Base-by-base conservation (phyloP, 2,113 vertebrate species). In the Egretta garzetta region DNA sequence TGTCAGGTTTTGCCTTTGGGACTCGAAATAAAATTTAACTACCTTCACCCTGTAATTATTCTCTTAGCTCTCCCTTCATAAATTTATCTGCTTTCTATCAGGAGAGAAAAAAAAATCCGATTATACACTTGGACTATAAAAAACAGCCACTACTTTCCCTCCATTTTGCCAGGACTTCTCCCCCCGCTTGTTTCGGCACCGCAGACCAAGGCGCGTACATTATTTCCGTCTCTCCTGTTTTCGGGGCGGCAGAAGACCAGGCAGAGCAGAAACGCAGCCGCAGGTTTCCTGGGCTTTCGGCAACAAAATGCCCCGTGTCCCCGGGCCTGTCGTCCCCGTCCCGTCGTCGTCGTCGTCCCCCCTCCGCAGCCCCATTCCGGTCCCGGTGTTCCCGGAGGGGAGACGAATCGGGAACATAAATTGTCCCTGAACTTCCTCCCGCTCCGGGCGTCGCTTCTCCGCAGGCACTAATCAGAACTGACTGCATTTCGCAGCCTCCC, bases 21-120 rank as follows among this genome's bases (percentile, higher is more conserved):
- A 98, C 96, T 97, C 92, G 97, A 98, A 98, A 98, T 98, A 98
- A 98, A 98, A 98, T 98, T 98, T 98, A 98, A 98, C 98, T 98
- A 96, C 98, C 97, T 98, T 98, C 97, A 98, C 98, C 97, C 98
- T 98, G 97, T 98, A 98, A 98, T 98, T 98, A 98, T 98, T 98
- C 98, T 98, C 97, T 98, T 98, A 98, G 98, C 97, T 98, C 96
- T 96, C 98, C 98, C 98, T 98, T 98, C 98, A 97, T 98, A 98
- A 98, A 98, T 98, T 98, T 98, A 98, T 98, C 98, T 98, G 98
- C 96, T 98, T 98, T 98, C 97, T 98, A 97, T 98, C 97, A 97
- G 97, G 93, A 88, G 88, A 88, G 86, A 67, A 67, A 62, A 88
- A 90, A 96, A 93, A 94, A 91, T 59, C 71, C 72, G 93, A 95